Percentiles rank a stretch among this genome's conserved stretches.
Evolutionary conservation across 2,888 invertebrate species (phyloP).

Genomic region (Hypena proboscidalis): DNA sequence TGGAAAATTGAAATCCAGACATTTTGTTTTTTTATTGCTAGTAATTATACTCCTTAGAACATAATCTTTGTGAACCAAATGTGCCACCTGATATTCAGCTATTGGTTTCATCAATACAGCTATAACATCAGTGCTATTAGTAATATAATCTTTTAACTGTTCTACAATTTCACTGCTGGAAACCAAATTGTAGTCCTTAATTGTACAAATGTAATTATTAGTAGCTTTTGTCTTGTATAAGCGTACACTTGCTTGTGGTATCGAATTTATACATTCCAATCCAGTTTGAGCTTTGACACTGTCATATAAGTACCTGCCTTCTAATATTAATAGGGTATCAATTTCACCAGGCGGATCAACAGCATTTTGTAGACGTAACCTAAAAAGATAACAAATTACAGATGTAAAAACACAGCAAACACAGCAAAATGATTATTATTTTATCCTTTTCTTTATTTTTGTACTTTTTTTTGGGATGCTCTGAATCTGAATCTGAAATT

Average conservation of each 20-base stretch:
- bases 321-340: conserved; percentile 65
- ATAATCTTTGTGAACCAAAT: conserved; percentile 47
- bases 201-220: conserved; percentile 62
- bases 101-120: conserved; percentile 68
- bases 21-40: conserved; percentile 35
- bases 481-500: too few species aligned
- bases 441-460: too few species aligned
- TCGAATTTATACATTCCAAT: conserved; percentile 57
- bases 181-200: conserved; percentile 69
- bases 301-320: conserved; percentile 71
- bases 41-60: conserved; percentile 63
- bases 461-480: neutral
- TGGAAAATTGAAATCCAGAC: conserved; percentile 47
- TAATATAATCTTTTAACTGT: conserved; percentile 59
- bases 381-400: conserved; percentile 58
- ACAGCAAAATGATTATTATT: neutral
- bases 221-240: conserved; percentile 56
- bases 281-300: conserved; percentile 52
- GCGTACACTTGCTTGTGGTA: conserved; percentile 59
- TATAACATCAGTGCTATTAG: conserved; percentile 59
- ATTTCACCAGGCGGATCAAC: conserved; percentile 49
- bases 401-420: neutral
- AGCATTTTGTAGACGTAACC: conserved; percentile 60
- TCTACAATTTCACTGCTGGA: conserved; percentile 70
- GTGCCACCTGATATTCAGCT: conserved; percentile 66